phyloP scores from a whole-genome alignment of 2,113 vertebrate genomes.

The Tor tambroides region DNA sequence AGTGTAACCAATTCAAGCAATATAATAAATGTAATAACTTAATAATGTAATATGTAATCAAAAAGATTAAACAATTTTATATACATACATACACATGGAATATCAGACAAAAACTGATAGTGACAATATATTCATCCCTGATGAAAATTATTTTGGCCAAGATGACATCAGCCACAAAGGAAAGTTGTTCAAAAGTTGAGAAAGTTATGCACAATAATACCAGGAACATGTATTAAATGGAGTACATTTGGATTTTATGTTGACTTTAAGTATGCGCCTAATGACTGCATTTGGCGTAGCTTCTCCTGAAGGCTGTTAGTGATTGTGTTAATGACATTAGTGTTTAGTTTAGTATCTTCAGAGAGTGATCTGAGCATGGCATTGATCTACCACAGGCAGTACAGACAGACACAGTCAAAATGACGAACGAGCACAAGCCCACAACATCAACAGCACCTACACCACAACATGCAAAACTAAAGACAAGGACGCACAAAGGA shows the following conservation, averaged over 20 bases:
- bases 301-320: not conserved
- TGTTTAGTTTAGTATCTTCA: not conserved
- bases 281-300: not conserved
- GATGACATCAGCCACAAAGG: not conserved
- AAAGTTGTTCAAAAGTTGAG: not conserved
- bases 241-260: not conserved
- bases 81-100: too few relatives aligned
- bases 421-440: constrained; percentile 54
- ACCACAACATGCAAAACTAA: constrained; percentile 63
- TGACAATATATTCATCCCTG: not conserved
- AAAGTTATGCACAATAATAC: not conserved
- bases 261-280: not conserved
- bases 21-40: too few relatives aligned
- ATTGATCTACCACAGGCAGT: constrained; percentile 46
- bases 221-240: not conserved
- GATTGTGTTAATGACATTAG: not conserved
- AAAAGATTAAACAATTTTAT: too few relatives aligned
- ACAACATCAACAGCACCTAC: constrained; percentile 57
- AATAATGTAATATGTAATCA: too few relatives aligned
- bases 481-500: constrained; percentile 53
- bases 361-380: constrained; percentile 38
- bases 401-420: constrained; percentile 51
- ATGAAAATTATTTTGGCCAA: not conserved
- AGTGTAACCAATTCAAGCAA: too few relatives aligned
- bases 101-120: not conserved